Evolutionary conservation across 2,888 invertebrate genomes (phyloP), one percentile per base, ranked within the genome.

Genomic region (Caprella mutica): DNA sequence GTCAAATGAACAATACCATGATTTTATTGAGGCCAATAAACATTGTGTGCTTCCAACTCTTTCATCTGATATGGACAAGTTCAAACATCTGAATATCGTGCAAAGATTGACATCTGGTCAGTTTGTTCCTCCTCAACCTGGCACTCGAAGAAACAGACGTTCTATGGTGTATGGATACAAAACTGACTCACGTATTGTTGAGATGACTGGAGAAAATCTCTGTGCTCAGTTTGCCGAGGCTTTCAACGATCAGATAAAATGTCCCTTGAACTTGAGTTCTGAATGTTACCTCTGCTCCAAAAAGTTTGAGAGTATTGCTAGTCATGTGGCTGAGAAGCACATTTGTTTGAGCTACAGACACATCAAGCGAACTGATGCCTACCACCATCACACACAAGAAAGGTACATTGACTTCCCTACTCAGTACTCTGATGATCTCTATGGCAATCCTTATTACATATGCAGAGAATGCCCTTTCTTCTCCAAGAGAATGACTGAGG

Each of bases 341-440:
- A 51, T 55, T 17, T 63, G 63, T 50, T 29, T 50, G 52, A 52
- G 56, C 21, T 63, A 53, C 30, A 46, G 59, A 19, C 63, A 57
- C 24, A 52, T 54, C 14, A 52, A 55, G 17, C 27, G 38, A 30
- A 59, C 59, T 48, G 8, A 23, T 1, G 46, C 46, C 26, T 63
- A 55, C 29, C 43, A 52, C n/a, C 46, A 39, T 29, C 59, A 63
- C 33, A 56, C 54, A 52, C 40, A 52, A n/a, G 53, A 48, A 27
- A 54, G 63, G 39, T 55, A 56, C 4, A 48, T 46, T 12, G 57
- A 57, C 26, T 17, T 52, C 12, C 26, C 40, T 2, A 44, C 46
- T 40, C 35, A 40, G 3, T 51, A 38, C 23, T 42, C 29, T 17
- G 55, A 51, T 23, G 30, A 14, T 46, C 23, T 23, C 12, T 58